Evolutionary conservation across 2,888 invertebrate species (phyloP), one percentile per base, ranked within the genome.

Genomic region (Hypsopygia costalis): DNA sequence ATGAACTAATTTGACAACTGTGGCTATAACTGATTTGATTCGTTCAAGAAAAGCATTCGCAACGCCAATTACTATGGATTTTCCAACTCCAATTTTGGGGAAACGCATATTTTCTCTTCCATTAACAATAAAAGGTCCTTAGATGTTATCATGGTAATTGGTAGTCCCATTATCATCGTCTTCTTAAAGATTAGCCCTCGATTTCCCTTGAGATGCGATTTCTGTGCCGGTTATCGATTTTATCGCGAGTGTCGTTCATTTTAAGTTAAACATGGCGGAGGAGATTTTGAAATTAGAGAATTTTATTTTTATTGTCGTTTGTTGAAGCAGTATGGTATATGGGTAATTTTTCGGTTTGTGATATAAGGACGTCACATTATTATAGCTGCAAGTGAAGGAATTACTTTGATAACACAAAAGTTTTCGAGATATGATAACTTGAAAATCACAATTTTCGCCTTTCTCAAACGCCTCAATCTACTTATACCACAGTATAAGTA

Each of bases 61-160:
- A 35, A 27, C 11, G 6, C 11, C 9, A 11, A 34, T 34, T 27
- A 28, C 7, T 16, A 36, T 36, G 11, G 8, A 29, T 29, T 28
- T 38, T 38, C 22, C 30, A 30, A 10, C 11, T 27, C 10, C 30
- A 51, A 47, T 43, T 50, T 40, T 34, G 39, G 27, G 34, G 49
- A 52, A 50, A 50, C 44, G 43, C 47, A 48, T 62, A 61, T 56
- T 56, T 55, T 57, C 49, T 44, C 43, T 41, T 57, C 61, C 60
- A 61, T 62, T 62, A 58, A 52, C 56, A 55, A 63, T 59, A 61
- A 58, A 64, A 58, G 57, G 52, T 49, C 52, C 51, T 58, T 41
- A 49, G 73, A 75, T 72, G 64, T 64, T 78, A 78, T 78, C 71
- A 55, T 49, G 50, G 62, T 67, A 77, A 79, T 81, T 79, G 77